phyloP scores from a whole-genome alignment of 2,888 invertebrate species.

The Dexiosoma caninum region DNA sequence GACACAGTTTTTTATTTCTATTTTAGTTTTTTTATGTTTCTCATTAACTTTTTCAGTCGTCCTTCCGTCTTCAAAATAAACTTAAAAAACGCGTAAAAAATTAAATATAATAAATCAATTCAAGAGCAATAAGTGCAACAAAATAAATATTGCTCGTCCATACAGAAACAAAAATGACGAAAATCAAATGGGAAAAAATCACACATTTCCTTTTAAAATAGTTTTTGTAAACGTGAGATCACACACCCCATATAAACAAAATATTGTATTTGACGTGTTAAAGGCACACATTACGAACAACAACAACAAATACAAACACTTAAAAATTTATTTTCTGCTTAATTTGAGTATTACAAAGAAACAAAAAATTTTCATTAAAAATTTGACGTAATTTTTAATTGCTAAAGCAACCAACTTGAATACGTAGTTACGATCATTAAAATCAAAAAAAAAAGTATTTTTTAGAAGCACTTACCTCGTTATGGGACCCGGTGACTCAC shows the following conservation, averaged over 20 bases:
- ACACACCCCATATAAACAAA: neutral
- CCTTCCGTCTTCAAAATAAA: slow-evolving; percentile 1
- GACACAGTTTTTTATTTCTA: too few relatives aligned
- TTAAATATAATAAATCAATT: slow-evolving; percentile 25
- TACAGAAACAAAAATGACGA: neutral
- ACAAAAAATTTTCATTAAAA: too few relatives aligned
- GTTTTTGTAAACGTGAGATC: neutral
- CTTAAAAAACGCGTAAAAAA: neutral
- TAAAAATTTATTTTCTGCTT: neutral
- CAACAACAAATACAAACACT: too few relatives aligned
- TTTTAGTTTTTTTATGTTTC: too few relatives aligned
- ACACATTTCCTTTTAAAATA: slow-evolving; percentile 1
- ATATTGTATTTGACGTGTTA: neutral
- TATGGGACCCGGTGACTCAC: slow-evolving; percentile 77
- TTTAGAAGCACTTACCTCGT: slow-evolving; percentile 75
- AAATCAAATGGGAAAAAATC: neutral
- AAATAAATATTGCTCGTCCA: neutral
- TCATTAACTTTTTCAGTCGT: neutral
- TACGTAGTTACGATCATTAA: neutral
- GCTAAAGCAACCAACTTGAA: neutral
- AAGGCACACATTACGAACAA: neutral
- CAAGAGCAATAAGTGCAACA: slow-evolving; percentile 1
- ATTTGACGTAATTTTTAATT: neutral
- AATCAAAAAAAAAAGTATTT: neutral
- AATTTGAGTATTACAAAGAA: neutral